Evolutionary conservation across 2,888 invertebrate genomes (phyloP).

Genomic region (Nebria salina): DNA sequence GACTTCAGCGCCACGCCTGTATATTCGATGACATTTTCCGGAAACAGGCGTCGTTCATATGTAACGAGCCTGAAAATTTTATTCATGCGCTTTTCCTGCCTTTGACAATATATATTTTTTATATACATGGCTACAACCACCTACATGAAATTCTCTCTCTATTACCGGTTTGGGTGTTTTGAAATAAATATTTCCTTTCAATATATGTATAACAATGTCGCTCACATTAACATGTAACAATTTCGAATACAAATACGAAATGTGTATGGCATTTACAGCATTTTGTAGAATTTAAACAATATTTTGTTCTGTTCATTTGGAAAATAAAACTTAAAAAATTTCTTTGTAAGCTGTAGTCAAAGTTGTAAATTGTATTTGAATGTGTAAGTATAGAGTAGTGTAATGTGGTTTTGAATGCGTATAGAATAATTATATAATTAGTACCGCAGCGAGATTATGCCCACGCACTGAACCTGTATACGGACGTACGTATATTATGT

Average conservation of each 20-base stretch:
- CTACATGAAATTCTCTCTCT: background rate
- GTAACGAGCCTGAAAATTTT: constrained; percentile 1
- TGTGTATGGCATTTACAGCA: background rate
- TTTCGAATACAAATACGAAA: background rate
- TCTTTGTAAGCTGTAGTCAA: too few relatives aligned
- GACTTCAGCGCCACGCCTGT: background rate
- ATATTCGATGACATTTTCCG: constrained; percentile 1
- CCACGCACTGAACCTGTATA: too few relatives aligned
- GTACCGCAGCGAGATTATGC: too few relatives aligned
- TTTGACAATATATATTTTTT: background rate
- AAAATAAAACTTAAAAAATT: too few relatives aligned
- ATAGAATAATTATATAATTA: too few relatives aligned
- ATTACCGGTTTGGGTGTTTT: background rate
- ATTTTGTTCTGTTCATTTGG: too few relatives aligned
- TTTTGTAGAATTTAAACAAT: too few relatives aligned
- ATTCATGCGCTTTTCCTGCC: background rate
- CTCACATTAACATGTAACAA: too few relatives aligned
- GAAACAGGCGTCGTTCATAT: background rate
- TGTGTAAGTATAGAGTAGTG: too few relatives aligned
- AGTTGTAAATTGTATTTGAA: too few relatives aligned
- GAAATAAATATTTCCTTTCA: background rate
- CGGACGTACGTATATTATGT: background rate
- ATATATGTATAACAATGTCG: background rate
- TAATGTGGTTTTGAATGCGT: too few relatives aligned
- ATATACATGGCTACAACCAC: background rate